Evolutionary conservation across 1,140 invertebrate genomes (phyloP).

Genomic region (Brachystomella parvula): DNA sequence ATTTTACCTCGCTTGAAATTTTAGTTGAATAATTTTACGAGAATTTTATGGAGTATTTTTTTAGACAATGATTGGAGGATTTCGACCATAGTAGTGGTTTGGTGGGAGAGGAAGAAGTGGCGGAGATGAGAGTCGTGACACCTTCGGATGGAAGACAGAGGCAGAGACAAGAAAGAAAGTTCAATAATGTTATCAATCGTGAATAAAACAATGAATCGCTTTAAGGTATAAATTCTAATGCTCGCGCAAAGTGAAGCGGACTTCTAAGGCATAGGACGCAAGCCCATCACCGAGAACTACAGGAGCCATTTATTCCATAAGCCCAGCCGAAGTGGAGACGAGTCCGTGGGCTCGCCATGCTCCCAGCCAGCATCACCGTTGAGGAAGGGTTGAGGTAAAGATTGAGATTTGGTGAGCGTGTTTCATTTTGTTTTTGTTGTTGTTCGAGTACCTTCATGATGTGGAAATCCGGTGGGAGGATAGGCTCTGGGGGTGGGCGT

Average conservation of each 20-base stretch:
- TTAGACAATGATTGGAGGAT: slow-evolving; percentile 35
- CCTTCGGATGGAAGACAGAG: neutral
- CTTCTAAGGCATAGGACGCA: too few species aligned
- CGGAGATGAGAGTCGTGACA: slow-evolving; percentile 10
- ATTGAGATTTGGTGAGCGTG: slow-evolving; percentile 17
- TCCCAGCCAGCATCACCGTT: neutral
- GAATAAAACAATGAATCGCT: too few species aligned
- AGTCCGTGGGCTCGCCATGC: neutral
- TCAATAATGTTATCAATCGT: too few species aligned
- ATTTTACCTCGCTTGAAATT: too few species aligned
- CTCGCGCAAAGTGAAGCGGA: too few species aligned
- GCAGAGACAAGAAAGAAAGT: too few species aligned
- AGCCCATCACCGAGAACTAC: slow-evolving; percentile 19
- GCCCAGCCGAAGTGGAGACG: slow-evolving; percentile 19
- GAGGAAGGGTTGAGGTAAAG: slow-evolving; percentile 6
- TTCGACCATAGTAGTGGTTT: slow-evolving; percentile 31
- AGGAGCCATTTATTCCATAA: slow-evolving; percentile 11
- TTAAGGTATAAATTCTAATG: too few species aligned
- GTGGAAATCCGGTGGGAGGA: slow-evolving; percentile 36
- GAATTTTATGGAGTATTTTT: too few species aligned
- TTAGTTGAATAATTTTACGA: too few species aligned
- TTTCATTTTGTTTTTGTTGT: slow-evolving; percentile 19
- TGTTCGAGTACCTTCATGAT: slow-evolving; percentile 37
- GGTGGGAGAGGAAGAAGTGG: slow-evolving; percentile 28
- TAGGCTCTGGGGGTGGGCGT: slow-evolving; percentile 25